These are phyloP conservation scores for Lasioglossum pauxillum DNA, from an alignment of 2,888 invertebrate species.

Conservation along the genomic window DNA sequence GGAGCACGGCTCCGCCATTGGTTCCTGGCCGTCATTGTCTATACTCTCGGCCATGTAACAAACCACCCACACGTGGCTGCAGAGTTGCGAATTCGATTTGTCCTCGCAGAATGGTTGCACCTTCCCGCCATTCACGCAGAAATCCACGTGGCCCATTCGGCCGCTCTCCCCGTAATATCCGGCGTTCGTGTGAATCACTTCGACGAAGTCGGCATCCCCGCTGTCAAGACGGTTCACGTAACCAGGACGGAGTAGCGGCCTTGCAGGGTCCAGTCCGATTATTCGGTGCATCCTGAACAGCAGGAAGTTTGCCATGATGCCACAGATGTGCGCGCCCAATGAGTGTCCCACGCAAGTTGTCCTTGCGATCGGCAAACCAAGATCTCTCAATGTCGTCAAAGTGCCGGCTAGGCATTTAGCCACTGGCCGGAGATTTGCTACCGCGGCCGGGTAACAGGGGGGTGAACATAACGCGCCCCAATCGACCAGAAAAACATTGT, in stretches of 20 bases:
- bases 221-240: constrained; percentile 88
- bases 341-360: constrained; percentile 92
- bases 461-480: constrained; percentile 90
- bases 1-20: constrained; percentile 90
- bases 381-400: constrained; percentile 87
- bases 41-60: constrained; percentile 93
- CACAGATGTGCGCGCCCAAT: constrained; percentile 91
- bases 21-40: constrained; percentile 84
- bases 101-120: constrained; percentile 91
- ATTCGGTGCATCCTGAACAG: constrained; percentile 90
- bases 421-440: constrained; percentile 90
- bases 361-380: constrained; percentile 88
- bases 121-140: constrained; percentile 92
- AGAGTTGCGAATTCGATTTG: constrained; percentile 89
- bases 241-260: constrained; percentile 89
- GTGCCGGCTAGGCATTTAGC: constrained; percentile 89
- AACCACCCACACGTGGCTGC: constrained; percentile 92
- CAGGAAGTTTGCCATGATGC: constrained; percentile 90
- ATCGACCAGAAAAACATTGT: constrained; percentile 91
- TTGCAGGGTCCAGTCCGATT: constrained; percentile 91
- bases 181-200: constrained; percentile 92
- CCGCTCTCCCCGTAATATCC: constrained; percentile 92
- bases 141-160: constrained; percentile 91
- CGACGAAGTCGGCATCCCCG: constrained; percentile 91
- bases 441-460: constrained; percentile 91